A percentile compares a stretch with the other conserved stretches of the same genome.
These are phyloP conservation scores for Beaufortia kweichowensis DNA, from an alignment of 2,113 vertebrate genomes.

Conservation along the genomic window DNA sequence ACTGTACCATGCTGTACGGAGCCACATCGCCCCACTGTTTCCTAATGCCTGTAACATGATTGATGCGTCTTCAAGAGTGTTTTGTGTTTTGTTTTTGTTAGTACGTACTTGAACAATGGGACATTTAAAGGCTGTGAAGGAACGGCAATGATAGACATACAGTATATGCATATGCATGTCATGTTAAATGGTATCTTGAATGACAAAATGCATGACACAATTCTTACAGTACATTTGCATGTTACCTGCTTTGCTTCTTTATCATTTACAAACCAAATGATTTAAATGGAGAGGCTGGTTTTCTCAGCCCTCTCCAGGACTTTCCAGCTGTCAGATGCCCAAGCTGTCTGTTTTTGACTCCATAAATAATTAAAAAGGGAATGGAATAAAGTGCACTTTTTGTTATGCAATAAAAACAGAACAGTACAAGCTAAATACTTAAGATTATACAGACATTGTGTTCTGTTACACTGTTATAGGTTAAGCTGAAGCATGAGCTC, in stretches of 20 bases:
- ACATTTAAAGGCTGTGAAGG: background rate
- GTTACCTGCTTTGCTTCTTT: background rate
- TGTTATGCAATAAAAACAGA: slow-evolving; percentile 7
- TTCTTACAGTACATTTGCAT: background rate
- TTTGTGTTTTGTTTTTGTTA: background rate
- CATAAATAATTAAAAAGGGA: background rate
- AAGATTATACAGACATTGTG: background rate
- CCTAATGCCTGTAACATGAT: slow-evolving; percentile 53
- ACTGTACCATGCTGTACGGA: slow-evolving; percentile 64
- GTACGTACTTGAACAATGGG: background rate
- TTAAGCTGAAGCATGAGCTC: background rate
- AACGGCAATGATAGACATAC: background rate
- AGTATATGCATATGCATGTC: too few relatives aligned
- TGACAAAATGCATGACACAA: background rate
- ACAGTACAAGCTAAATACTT: background rate
- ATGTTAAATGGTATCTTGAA: too few relatives aligned
- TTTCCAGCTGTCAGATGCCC: background rate
- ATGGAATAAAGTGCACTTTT: background rate
- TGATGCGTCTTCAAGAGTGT: slow-evolving; percentile 45
- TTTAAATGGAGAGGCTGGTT: background rate
- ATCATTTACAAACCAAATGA: slow-evolving; percentile 22
- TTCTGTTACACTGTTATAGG: background rate
- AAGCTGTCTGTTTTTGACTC: background rate
- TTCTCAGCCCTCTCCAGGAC: background rate
- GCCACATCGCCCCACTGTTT: slow-evolving; percentile 43